phyloP scores from a whole-genome alignment of 2,888 invertebrate genomes.

The Drosophila suboccidentalis region DNA sequence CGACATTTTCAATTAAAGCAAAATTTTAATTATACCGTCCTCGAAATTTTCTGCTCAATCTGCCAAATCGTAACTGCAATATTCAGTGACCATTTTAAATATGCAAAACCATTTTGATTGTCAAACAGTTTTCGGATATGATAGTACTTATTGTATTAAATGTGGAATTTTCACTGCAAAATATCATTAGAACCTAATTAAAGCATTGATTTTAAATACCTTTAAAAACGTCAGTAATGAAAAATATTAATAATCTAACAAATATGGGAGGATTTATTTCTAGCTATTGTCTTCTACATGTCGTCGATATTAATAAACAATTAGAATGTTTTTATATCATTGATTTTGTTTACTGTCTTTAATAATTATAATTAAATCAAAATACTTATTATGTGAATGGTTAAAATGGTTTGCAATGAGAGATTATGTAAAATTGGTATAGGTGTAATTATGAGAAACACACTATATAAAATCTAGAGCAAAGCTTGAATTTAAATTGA shows the following conservation, averaged over 20 bases:
- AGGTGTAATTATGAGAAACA: too few relatives aligned
- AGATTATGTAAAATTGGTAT: too few relatives aligned
- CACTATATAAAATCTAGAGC: too few relatives aligned
- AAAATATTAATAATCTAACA: neutral
- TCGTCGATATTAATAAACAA: too few relatives aligned
- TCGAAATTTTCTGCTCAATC: constrained; percentile 22
- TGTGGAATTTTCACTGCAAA: constrained; percentile 20
- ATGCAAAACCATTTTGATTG: constrained; percentile 50
- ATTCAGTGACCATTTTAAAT: constrained; percentile 39
- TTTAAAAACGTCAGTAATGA: neutral
- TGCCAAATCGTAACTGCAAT: constrained; percentile 21
- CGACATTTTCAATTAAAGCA: constrained; percentile 49
- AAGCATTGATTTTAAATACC: constrained; percentile 29
- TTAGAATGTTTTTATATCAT: neutral
- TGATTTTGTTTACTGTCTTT: too few relatives aligned
- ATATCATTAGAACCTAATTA: constrained; percentile 50
- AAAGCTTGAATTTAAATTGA: too few relatives aligned
- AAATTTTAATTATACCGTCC: constrained; percentile 44
- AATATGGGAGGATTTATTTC: neutral
- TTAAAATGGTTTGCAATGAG: too few relatives aligned
- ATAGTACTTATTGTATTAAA: constrained; percentile 31
- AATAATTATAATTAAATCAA: too few relatives aligned
- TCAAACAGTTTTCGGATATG: constrained; percentile 30
- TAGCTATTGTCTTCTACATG: too few relatives aligned
- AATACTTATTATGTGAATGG: too few relatives aligned